Percentiles rank a stretch among this genome's conserved stretches.
Conservation (phyloP, 2,113 vertebrate species). For the Melanerpes aurifrons region DNA sequence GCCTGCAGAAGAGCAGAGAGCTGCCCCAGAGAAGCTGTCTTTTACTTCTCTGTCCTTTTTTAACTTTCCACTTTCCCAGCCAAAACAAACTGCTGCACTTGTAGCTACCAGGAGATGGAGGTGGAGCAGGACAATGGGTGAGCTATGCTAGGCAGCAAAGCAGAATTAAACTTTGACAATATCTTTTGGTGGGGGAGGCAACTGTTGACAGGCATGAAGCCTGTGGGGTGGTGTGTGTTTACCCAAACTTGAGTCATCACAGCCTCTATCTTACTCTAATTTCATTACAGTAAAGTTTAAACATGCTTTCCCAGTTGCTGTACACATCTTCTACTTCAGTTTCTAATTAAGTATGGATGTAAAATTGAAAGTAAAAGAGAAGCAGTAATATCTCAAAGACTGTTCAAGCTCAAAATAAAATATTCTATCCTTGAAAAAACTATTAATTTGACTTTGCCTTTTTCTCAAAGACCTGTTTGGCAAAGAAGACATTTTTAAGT, state of each 20-base stretch:
- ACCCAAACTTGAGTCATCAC: neutral
- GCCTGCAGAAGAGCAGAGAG: neutral
- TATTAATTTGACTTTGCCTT: neutral
- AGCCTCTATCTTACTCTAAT: neutral
- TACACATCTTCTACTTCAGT: neutral
- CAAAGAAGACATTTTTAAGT: neutral
- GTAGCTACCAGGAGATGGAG: neutral
- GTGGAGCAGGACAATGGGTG: neutral
- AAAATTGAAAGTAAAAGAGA: neutral
- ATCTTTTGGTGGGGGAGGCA: rapidly evolving
- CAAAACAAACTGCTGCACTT: neutral
- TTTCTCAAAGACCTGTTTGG: neutral
- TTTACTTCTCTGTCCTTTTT: neutral
- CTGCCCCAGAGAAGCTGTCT: neutral
- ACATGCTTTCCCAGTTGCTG: neutral
- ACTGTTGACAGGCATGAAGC: neutral
- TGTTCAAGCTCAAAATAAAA: neutral
- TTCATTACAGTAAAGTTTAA: neutral
- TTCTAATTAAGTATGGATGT: neutral
- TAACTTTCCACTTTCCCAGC: neutral
- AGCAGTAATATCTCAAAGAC: neutral
- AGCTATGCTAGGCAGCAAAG: neutral
- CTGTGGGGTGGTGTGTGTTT: neutral
- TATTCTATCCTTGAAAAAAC: neutral
- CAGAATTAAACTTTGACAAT: neutral